These are phyloP conservation scores for Ursus arctos DNA, from an alignment of 2,113 vertebrate species.

Conservation along the genomic window DNA sequence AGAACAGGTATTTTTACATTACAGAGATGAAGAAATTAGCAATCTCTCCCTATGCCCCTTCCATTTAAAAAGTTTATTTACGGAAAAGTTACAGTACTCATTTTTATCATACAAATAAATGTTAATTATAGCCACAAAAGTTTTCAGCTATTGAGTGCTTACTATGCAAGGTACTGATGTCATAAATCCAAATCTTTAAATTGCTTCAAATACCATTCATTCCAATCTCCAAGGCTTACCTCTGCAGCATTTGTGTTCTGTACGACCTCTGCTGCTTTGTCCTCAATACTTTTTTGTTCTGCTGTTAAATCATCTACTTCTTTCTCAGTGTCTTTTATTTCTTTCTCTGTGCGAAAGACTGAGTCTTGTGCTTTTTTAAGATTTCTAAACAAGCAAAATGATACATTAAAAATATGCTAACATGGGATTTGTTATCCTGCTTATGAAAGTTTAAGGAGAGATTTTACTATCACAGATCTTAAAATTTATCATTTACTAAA, in stretches of 20 bases:
- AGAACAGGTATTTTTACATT: not conserved
- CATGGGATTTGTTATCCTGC: not conserved
- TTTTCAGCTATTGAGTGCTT: not conserved
- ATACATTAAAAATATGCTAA: conserved; percentile 39
- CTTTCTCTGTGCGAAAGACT: conserved; percentile 88
- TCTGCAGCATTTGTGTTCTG: conserved; percentile 92
- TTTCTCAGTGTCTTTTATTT: conserved; percentile 91
- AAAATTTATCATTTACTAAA: conserved; percentile 30
- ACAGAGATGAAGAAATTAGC: not conserved
- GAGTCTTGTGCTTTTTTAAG: conserved; percentile 94
- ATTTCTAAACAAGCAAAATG: conserved; percentile 89
- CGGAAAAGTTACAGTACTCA: not conserved
- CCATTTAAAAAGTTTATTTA: conserved; percentile 32
- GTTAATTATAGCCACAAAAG: not conserved
- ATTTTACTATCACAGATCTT: not conserved
- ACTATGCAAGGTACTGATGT: not conserved
- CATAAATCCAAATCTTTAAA: not conserved
- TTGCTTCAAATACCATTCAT: not conserved
- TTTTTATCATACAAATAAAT: conserved; percentile 32
- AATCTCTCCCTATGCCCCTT: not conserved
- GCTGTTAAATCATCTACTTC: conserved; percentile 88
- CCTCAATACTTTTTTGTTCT: conserved; percentile 92
- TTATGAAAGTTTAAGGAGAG: conserved; percentile 1
- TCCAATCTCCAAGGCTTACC: conserved; percentile 78
- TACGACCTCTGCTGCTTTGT: conserved; percentile 92